phyloP scores from a whole-genome alignment of 2,113 vertebrate species.

The Ammodramus savannarum region DNA sequence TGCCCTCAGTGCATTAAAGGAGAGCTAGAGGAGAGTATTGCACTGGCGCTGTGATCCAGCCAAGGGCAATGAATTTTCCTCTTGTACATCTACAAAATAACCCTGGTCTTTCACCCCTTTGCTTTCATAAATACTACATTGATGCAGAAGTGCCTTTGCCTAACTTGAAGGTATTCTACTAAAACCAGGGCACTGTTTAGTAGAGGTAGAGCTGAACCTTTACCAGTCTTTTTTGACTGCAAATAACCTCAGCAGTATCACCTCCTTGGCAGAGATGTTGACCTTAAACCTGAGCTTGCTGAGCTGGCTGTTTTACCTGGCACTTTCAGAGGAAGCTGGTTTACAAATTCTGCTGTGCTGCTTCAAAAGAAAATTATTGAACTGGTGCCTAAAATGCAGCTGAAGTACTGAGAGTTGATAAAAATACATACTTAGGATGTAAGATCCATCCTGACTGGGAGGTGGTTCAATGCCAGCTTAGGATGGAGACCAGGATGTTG shows the following conservation, averaged over 20 bases:
- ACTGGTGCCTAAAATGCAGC: slow-evolving; percentile 4
- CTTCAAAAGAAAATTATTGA: slow-evolving; percentile 19
- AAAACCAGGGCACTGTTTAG: neutral
- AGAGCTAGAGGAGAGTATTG: neutral
- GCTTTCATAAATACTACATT: neutral
- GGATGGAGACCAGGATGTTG: neutral
- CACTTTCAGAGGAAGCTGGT: neutral
- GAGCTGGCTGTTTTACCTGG: slow-evolving; percentile 37
- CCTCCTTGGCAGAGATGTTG: slow-evolving; percentile 37
- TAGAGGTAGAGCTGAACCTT: neutral
- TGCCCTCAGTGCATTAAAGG: neutral
- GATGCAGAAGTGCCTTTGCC: neutral
- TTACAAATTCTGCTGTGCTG: slow-evolving; percentile 23
- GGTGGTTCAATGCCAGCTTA: rapidly evolving
- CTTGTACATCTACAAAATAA: neutral
- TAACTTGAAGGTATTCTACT: neutral
- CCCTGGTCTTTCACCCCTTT: neutral
- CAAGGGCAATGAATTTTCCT: neutral
- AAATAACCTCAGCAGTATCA: slow-evolving; percentile 10
- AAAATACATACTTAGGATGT: neutral
- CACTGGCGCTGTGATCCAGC: neutral
- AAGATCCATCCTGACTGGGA: neutral
- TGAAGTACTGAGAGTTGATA: neutral
- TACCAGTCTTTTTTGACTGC: neutral
- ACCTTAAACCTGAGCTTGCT: slow-evolving; percentile 44